Percentiles rank a stretch among this genome's conserved stretches.
Evolutionary conservation across 1,140 invertebrate genomes (phyloP).

Genomic region (Papilio machaon): DNA sequence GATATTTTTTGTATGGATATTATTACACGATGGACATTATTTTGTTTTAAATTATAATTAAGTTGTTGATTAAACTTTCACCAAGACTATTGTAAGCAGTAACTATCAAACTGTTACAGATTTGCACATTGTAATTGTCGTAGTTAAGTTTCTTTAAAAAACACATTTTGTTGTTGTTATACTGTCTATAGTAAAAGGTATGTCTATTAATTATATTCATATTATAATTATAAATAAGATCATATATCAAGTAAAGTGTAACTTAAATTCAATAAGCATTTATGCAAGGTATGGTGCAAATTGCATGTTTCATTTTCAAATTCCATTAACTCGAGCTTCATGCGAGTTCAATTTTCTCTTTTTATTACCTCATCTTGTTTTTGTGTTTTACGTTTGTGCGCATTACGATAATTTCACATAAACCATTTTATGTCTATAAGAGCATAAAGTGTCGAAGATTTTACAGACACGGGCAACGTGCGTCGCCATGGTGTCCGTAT

Average conservation of each 20-base stretch:
- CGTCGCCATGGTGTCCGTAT: neutral
- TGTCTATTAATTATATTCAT: neutral
- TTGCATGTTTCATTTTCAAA: constrained; percentile 16
- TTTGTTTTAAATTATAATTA: neutral
- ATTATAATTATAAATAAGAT: neutral
- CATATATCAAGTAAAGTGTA: neutral
- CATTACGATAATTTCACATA: constrained; percentile 37
- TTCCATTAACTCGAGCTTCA: constrained; percentile 31
- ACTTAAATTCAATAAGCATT: neutral
- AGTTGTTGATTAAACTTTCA: neutral
- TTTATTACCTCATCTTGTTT: constrained; percentile 31
- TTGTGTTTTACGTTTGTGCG: constrained; percentile 25
- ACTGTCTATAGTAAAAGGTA: neutral
- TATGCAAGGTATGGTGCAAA: neutral
- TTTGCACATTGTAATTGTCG: no score
- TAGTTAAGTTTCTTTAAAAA: neutral
- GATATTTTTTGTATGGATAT: neutral
- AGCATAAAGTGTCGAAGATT: constrained; percentile 25
- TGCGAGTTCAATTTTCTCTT: constrained; percentile 26
- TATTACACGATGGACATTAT: neutral
- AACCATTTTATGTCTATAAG: constrained; percentile 27
- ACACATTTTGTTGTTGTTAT: neutral
- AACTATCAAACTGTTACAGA: no score
- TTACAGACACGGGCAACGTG: neutral
- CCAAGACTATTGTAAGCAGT: neutral